phyloP scores from a whole-genome alignment of 2,797 vertebrate genomes.

The Myotis pilosus region DNA sequence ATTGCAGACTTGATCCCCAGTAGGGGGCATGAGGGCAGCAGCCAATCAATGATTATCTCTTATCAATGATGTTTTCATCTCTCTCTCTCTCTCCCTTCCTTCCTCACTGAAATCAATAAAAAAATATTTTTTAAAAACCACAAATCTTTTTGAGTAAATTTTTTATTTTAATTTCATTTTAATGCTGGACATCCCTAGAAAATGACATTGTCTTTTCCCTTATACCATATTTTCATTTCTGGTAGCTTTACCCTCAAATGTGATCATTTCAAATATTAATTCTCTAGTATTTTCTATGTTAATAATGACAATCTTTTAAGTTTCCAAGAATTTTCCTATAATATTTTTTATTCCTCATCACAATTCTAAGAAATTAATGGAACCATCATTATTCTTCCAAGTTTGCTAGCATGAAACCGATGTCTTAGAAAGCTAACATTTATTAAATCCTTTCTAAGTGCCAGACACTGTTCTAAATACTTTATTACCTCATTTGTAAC shows the following conservation, averaged over 20 bases:
- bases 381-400: background rate
- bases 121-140: no score
- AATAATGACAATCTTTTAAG: background rate
- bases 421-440: slow-evolving; percentile 1
- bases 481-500: slow-evolving; percentile 21
- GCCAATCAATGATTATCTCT: no score
- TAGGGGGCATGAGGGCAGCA: no score
- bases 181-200: background rate
- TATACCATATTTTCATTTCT: background rate
- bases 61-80: no score
- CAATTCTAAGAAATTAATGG: slow-evolving; percentile 14
- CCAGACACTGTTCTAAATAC: background rate
- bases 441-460: background rate
- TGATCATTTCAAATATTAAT: slow-evolving; percentile 18
- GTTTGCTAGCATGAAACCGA: background rate
- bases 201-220: background rate
- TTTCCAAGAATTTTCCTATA: background rate
- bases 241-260: background rate
- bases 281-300: background rate
- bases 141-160: background rate
- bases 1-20: no score
- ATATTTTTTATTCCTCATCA: background rate
- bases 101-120: no score
- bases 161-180: background rate
- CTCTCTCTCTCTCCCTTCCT: no score